Percentiles rank a stretch among this genome's conserved stretches.
Evolutionary conservation across 2,113 vertebrate species (phyloP).

Genomic region (Limanda limanda): DNA sequence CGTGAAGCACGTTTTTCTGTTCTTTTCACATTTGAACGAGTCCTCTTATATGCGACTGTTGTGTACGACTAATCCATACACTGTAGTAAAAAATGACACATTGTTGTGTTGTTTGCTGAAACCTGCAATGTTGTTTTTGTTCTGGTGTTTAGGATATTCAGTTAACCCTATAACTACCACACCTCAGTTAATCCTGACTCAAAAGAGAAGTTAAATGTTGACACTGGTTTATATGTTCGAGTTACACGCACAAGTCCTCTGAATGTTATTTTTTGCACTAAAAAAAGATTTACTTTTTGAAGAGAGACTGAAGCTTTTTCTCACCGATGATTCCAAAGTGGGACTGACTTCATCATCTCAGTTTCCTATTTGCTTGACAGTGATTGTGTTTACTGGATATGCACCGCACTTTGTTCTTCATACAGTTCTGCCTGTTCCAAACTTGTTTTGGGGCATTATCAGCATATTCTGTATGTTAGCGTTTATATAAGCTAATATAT

Average conservation of each 20-base stretch:
- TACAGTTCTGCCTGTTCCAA: slow-evolving; percentile 49
- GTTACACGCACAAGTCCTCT: background rate
- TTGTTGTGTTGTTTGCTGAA: slow-evolving; percentile 31
- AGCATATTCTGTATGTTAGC: slow-evolving; percentile 60
- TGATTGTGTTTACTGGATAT: slow-evolving; percentile 28
- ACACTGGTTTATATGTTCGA: slow-evolving; percentile 3
- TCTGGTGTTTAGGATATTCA: background rate
- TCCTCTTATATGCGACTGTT: background rate
- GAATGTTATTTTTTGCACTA: slow-evolving; percentile 27
- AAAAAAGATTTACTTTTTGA: background rate
- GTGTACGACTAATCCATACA: slow-evolving; percentile 7
- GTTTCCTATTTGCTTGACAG: slow-evolving; percentile 29
- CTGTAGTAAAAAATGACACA: slow-evolving; percentile 3
- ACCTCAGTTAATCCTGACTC: slow-evolving; percentile 23
- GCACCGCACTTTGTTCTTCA: slow-evolving; percentile 57
- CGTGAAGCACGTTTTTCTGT: slow-evolving; percentile 29
- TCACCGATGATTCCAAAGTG: slow-evolving; percentile 32
- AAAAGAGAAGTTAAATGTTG: slow-evolving; percentile 1
- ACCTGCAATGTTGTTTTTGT: slow-evolving; percentile 33
- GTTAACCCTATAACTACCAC: slow-evolving; percentile 5
- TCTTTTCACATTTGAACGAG: slow-evolving; percentile 3
- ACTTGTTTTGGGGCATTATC: slow-evolving; percentile 41
- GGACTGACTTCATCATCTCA: slow-evolving; percentile 12
- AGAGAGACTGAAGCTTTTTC: background rate
- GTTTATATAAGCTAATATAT: slow-evolving; percentile 48